Evolutionary conservation across 2,888 invertebrate species (phyloP), one percentile per base, ranked within the genome.

Genomic region (Ctena decussata): DNA sequence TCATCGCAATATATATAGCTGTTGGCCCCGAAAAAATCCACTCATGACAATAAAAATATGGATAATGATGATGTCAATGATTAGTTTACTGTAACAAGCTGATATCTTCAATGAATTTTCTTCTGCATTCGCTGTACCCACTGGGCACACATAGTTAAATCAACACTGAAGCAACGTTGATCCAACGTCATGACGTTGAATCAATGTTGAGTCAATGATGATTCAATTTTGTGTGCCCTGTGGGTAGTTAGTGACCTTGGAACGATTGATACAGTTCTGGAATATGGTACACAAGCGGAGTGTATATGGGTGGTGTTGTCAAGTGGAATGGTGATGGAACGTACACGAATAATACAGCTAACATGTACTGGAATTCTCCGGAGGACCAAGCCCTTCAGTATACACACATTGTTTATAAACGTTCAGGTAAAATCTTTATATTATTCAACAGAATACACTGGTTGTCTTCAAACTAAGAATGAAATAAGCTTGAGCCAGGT

Each of bases 281-380:
- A n/a, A 71, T 69, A 35, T 86, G 85, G 85, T 86, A 77, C 18
- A 86, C 85, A 21, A 86, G 85, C 30, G 85, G 85, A 0, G 73
- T 74, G 35, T 30, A 60, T 24, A 49, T 44, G 1, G 49, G 24
- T 8, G 71, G 69, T 21, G n/a, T 30, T 27, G 74, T 86, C 3
- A 86, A 80, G 46, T 86, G 85, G 85, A 49, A 82, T 41, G 85
- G 85, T 1, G 85, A 86, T 74, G 85, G 85, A 15, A 73, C 77
- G 0, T 86, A 77, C 49, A 76, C 77, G 0, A 86, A 85, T 27
- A 44, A 82, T 27, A 77, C 76, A 1, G 18, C 39, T 0, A 35
- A 35, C 27, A 27, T 70, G 15, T 80, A 71, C 65, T 78, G 82
- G 81, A 80, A 73, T 24, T 18, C 32, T 8, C 74, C 78, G 30